These are phyloP conservation scores for Hemibagrus guttatus DNA, from an alignment of 2,797 vertebrate species.

Conservation along the genomic window DNA sequence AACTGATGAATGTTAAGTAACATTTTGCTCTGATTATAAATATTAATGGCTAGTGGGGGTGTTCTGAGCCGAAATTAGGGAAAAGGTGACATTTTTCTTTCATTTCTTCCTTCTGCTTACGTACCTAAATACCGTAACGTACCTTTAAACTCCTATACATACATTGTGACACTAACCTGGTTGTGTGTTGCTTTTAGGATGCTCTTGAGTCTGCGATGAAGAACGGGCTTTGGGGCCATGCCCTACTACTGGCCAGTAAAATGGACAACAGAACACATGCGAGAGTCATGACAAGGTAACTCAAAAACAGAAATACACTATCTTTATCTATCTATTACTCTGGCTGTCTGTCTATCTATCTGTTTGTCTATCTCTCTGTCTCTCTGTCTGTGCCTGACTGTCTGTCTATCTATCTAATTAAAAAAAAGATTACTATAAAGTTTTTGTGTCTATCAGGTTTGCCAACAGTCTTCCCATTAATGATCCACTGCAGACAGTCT, in stretches of 20 bases:
- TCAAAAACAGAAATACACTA: neutral
- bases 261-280: conserved; percentile 97
- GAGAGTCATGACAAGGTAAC: conserved; percentile 94
- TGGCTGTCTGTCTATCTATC: no score
- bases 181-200: conserved; percentile 74
- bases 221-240: conserved; percentile 95
- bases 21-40: no score
- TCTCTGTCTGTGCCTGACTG: no score
- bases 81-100: no score
- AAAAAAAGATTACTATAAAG: neutral
- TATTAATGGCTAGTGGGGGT: no score
- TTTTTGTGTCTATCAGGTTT: conserved; percentile 76
- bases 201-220: conserved; percentile 98
- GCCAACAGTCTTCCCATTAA: conserved; percentile 98
- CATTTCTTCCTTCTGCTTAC: no score
- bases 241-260: conserved; percentile 93
- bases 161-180: neutral
- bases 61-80: no score
- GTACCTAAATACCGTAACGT: no score
- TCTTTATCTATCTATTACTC: no score
- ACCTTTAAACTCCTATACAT: neutral
- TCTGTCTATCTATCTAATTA: no score
- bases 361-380: no score
- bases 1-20: neutral
- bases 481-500: conserved; percentile 97